Base-by-base conservation (phyloP, 1,140 invertebrate species). In the Drosophila fuyamai region DNA sequence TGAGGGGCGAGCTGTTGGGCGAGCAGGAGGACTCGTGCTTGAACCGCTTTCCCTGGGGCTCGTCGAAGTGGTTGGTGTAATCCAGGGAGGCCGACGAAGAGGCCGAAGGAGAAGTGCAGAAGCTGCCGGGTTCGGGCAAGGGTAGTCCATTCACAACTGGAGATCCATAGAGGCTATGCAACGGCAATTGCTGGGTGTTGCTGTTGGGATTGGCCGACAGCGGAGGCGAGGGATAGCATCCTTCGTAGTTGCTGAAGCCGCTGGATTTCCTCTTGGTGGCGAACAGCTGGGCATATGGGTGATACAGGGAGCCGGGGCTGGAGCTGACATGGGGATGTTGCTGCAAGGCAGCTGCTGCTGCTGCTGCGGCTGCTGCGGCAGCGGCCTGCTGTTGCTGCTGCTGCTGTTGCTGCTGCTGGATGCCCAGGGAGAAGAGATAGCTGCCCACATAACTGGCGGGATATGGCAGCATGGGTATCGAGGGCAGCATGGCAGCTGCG, bases 361-460 rank as follows among this genome's bases (percentile, higher is more conserved):
- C 38, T 27, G 54, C 40, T 32, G 55, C 27, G 23, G 62, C 43
- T 65, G 65, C 23, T 93, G 92, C 43, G 93, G 94, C 68, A 0
- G 78, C 83, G 18, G 73, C 75, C 4, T 59, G 68, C 36, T 78
- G 9, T 50, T 63, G 62, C n/a, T 77, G 73, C 3, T 76, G 79
- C 5, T 83, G 80, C 10, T 94, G 92, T 36, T 95, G 94, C 59
- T 94, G 94, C 43, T 94, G 94, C 51, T 95, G 94, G 23, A 95
- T 91, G 55, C 94, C 94, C 60, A 95, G 89, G 12, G 93, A 94
- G 50, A 95, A 94, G 29, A 95, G 91, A 75, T 95, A 95, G 71
- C 94, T 95, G 74, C 94, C 93, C 66, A 95, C 93, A 74, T 94
- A 94, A 59, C 92, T 94, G 1, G 94, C 93, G 23, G 94, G 94